Evolutionary conservation across 2,888 invertebrate genomes (phyloP).

Genomic region (Epinotia nisella): DNA sequence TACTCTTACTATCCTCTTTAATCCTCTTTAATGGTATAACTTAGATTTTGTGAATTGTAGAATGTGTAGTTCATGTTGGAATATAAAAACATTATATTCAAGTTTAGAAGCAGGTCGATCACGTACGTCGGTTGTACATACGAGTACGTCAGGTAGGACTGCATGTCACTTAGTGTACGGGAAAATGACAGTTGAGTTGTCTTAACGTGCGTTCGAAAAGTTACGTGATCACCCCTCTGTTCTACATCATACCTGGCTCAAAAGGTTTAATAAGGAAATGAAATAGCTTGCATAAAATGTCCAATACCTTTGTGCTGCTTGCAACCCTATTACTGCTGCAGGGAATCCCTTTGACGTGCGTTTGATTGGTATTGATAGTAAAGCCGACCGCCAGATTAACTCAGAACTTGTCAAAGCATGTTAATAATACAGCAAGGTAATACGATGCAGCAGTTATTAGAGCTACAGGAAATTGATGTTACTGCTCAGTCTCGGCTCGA

Average conservation of each 20-base stretch:
- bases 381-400: conserved; percentile 9
- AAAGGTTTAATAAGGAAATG: background rate
- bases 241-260: background rate
- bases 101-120: too few relatives aligned
- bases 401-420: conserved; percentile 17
- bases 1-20: too few relatives aligned
- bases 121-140: too few relatives aligned
- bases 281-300: background rate
- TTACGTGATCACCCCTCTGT: background rate
- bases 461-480: background rate
- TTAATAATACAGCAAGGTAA: conserved; percentile 9
- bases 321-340: conserved; percentile 16
- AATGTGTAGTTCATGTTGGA: too few relatives aligned
- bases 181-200: too few relatives aligned
- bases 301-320: background rate
- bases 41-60: too few relatives aligned
- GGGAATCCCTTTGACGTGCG: conserved; percentile 30
- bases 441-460: conserved; percentile 1
- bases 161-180: too few relatives aligned
- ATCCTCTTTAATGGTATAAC: too few relatives aligned
- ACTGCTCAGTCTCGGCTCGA: background rate
- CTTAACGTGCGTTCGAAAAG: too few relatives aligned
- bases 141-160: too few relatives aligned
- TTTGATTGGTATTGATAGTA: conserved; percentile 20
- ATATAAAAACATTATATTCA: too few relatives aligned